phyloP scores from a whole-genome alignment of 92 coral and sea anemone genomes.

The Pocillopora grandis region DNA sequence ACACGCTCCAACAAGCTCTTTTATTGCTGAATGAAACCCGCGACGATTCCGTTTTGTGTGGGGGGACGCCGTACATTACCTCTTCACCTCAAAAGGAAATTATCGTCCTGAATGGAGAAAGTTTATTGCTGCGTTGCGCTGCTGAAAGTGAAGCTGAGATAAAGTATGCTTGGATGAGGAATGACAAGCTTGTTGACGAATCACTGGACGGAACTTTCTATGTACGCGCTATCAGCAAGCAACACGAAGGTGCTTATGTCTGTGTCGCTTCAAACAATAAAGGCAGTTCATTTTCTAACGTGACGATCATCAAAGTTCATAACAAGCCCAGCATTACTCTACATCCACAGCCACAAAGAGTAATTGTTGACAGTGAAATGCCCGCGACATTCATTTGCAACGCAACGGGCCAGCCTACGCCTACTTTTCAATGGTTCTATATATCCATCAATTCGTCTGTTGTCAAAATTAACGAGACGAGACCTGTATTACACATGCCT shows the following conservation, averaged over 20 bases:
- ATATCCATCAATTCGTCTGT: slow-evolving; percentile 29
- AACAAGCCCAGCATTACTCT: slow-evolving; percentile 50
- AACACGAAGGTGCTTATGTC: slow-evolving; percentile 54
- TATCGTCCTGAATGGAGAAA: slow-evolving; percentile 37
- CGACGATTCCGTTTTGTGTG: slow-evolving; percentile 62
- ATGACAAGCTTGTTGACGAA: slow-evolving; percentile 40
- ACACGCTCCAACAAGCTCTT: slow-evolving; percentile 13
- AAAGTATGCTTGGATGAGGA: slow-evolving; percentile 57
- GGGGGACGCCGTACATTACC: slow-evolving; percentile 43
- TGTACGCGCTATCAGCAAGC: slow-evolving; percentile 23
- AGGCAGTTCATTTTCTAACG: slow-evolving; percentile 58
- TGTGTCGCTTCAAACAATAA: slow-evolving; percentile 60
- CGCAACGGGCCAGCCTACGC: slow-evolving; percentile 60
- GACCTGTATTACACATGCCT: slow-evolving; percentile 39
- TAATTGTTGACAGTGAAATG: slow-evolving; percentile 26
- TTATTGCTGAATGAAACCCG: slow-evolving; percentile 30
- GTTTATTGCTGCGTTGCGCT: slow-evolving; percentile 30
- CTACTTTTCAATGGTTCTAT: slow-evolving; percentile 63
- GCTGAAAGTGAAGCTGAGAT: slow-evolving; percentile 48
- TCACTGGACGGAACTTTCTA: slow-evolving; percentile 44
- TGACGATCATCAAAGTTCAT: slow-evolving; percentile 54
- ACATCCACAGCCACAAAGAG: slow-evolving; percentile 43
- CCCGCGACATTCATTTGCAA: slow-evolving; percentile 57
- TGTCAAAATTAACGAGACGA: slow-evolving; percentile 35
- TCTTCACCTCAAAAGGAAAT: slow-evolving; percentile 22